Conservation (phyloP, 1,140 invertebrate genomes). For the Latrodectus geometricus region DNA sequence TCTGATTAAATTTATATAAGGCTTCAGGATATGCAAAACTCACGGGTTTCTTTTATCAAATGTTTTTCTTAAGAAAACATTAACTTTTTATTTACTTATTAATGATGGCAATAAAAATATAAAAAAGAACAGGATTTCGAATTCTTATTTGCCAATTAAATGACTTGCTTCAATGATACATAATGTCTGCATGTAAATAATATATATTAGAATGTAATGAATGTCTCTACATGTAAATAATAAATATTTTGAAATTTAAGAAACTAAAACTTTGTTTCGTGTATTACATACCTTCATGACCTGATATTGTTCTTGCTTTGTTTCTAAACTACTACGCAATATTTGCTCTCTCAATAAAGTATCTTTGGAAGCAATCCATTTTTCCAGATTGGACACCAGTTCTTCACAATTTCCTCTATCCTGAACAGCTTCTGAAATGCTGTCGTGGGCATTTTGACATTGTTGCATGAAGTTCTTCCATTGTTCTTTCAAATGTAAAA, state of each 20-base stretch:
- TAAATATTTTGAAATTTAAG: background rate
- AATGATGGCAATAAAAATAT: no score
- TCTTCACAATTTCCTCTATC: constrained; percentile 84
- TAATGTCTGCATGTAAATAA: no score
- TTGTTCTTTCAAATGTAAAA: constrained; percentile 77
- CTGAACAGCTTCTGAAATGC: constrained; percentile 78
- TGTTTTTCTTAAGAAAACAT: no score
- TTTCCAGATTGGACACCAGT: constrained; percentile 79
- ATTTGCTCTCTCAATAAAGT: constrained; percentile 88
- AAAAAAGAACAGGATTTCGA: no score
- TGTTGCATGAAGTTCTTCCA: constrained; percentile 83
- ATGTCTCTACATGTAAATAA: no score
- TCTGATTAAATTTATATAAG: no score
- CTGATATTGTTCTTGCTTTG: constrained; percentile 83
- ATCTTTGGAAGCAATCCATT: constrained; percentile 88
- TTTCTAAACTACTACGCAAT: constrained; percentile 84
- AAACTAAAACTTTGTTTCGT: background rate
- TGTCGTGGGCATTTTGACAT: constrained; percentile 75
- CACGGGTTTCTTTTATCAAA: no score
- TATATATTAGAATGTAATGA: no score
- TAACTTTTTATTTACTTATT: no score
- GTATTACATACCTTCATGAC: constrained; percentile 75
- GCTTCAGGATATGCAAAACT: no score
- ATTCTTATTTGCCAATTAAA: no score
- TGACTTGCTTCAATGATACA: no score